Evolutionary conservation across 2,888 invertebrate genomes (phyloP).

Genomic region (Ichneumoninae sp.): DNA sequence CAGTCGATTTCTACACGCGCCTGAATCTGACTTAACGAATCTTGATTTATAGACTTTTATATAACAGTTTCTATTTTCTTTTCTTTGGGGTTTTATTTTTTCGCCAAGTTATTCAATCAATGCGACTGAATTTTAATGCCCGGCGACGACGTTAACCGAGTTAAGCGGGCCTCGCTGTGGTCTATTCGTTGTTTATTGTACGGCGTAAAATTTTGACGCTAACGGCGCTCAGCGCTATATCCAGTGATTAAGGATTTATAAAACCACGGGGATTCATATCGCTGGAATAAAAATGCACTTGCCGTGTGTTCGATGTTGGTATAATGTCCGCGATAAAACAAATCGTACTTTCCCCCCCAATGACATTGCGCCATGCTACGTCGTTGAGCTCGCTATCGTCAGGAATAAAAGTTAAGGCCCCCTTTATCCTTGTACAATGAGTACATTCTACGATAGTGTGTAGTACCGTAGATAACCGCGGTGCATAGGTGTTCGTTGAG

Average conservation of each 20-base stretch:
- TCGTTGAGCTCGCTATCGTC: slow-evolving; percentile 38
- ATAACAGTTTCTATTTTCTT: neutral
- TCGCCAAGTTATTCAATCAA: slow-evolving; percentile 11
- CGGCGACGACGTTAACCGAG: neutral
- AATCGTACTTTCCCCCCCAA: slow-evolving; percentile 25
- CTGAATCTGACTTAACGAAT: slow-evolving; percentile 24
- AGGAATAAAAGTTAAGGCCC: slow-evolving; percentile 43
- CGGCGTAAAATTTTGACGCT: neutral
- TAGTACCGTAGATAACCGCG: neutral
- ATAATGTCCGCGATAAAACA: slow-evolving; percentile 18
- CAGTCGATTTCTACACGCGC: neutral
- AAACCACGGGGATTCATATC: slow-evolving; percentile 3
- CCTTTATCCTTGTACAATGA: slow-evolving; percentile 38
- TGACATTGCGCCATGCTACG: slow-evolving; percentile 21
- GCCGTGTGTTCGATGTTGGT: neutral
- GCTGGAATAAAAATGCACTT: slow-evolving; percentile 18
- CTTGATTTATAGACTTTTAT: slow-evolving; percentile 21
- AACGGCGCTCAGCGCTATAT: neutral
- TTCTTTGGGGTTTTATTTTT: neutral
- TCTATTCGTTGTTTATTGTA: neutral
- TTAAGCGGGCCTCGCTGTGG: neutral
- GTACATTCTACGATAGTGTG: neutral
- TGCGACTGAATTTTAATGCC: neutral
- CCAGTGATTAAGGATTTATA: neutral
- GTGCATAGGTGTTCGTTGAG: slow-evolving; percentile 65